Evolutionary conservation across 1,140 invertebrate species (phyloP).

Genomic region (Drosophila miranda): DNA sequence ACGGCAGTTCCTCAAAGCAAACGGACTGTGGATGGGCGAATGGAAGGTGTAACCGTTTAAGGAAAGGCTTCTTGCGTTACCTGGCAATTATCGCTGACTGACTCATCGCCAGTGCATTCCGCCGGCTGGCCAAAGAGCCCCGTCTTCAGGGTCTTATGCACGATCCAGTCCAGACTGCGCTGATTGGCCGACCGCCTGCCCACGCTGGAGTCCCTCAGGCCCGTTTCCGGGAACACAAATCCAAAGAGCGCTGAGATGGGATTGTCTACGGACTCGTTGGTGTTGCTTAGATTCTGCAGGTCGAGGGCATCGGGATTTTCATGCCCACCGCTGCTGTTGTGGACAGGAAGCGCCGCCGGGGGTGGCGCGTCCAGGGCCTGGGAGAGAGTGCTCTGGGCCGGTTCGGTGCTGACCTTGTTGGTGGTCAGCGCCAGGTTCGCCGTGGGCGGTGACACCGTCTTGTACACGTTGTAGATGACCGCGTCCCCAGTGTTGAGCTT

Average conservation of each 20-base stretch:
- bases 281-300: constrained; percentile 70
- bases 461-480: constrained; percentile 68
- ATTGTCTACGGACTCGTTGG: constrained; percentile 74
- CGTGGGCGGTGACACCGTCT: constrained; percentile 73
- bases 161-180: constrained; percentile 62
- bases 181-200: constrained; percentile 64
- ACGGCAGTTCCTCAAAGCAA: constrained; percentile 67
- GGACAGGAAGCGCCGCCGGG: constrained; percentile 30
- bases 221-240: constrained; percentile 57
- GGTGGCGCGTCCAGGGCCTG: constrained; percentile 56
- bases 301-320: constrained; percentile 66
- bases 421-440: constrained; percentile 66
- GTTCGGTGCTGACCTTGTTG: constrained; percentile 74
- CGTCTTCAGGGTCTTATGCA: constrained; percentile 50
- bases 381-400: constrained; percentile 41
- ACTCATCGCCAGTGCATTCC: constrained; percentile 65
- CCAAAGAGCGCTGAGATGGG: constrained; percentile 70
- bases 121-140: constrained; percentile 61
- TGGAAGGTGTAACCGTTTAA: background rate
- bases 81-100: constrained; percentile 69
- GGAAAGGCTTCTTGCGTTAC: constrained; percentile 20
- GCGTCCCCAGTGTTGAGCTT: constrained; percentile 65
- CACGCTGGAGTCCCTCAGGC: constrained; percentile 60
- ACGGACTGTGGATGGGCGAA: constrained; percentile 44
- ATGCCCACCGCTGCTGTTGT: constrained; percentile 53